Evolutionary conservation across 2,797 vertebrate species (phyloP).

Genomic region (Cygnus olor): DNA sequence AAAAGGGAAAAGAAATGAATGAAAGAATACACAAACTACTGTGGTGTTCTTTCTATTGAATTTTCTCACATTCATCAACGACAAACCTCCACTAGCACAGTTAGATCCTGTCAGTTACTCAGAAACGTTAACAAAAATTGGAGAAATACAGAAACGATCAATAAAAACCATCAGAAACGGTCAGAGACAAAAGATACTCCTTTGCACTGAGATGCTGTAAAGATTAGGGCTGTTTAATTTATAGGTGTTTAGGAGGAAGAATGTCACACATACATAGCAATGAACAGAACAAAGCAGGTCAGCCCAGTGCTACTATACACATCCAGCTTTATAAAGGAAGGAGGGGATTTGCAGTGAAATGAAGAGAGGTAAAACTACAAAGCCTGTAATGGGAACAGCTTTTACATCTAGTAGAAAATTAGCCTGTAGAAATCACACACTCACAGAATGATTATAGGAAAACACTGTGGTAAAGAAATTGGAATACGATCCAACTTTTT

Average conservation of each 20-base stretch:
- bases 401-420: neutral
- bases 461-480: neutral
- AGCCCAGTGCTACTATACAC: neutral
- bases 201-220: neutral
- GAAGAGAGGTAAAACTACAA: neutral
- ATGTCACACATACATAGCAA: neutral
- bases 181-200: neutral
- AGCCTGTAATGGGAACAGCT: neutral
- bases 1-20: neutral
- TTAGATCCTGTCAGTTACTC: neutral
- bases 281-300: neutral
- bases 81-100: neutral
- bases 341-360: neutral
- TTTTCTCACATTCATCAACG: neutral
- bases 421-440: neutral
- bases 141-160: neutral
- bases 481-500: neutral
- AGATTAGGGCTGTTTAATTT: neutral
- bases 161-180: neutral
- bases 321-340: neutral
- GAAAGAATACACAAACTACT: neutral
- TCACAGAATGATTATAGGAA: neutral
- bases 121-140: neutral
- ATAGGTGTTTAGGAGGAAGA: neutral
- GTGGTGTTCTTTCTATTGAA: neutral